Percentiles rank a stretch among this genome's conserved stretches.
These are phyloP conservation scores for Drosophila neotestacea DNA, from an alignment of 2,888 invertebrate species.

Conservation along the genomic window DNA sequence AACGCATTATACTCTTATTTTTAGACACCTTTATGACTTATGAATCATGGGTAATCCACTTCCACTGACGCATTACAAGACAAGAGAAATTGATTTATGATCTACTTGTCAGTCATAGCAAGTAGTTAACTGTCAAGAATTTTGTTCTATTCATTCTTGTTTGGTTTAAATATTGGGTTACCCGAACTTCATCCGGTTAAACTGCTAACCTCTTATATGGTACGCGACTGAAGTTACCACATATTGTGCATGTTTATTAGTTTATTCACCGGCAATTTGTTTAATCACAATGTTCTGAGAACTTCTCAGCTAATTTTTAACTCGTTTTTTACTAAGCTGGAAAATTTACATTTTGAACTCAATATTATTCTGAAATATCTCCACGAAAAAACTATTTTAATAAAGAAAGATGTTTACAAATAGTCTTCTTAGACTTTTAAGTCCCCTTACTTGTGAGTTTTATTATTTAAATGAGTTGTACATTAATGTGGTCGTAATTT, in stretches of 20 bases:
- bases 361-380: background rate
- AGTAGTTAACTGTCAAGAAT: background rate
- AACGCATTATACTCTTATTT: slow-evolving; percentile 26
- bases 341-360: slow-evolving; percentile 1
- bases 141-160: slow-evolving; percentile 16
- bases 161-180: slow-evolving; percentile 10
- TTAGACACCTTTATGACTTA: slow-evolving; percentile 20
- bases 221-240: slow-evolving; percentile 31
- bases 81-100: slow-evolving; percentile 49
- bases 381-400: background rate
- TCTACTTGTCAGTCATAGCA: slow-evolving; percentile 39
- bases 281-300: slow-evolving; percentile 19
- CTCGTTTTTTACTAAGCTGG: background rate
- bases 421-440: background rate
- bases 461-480: slow-evolving; percentile 1
- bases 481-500: slow-evolving; percentile 22
- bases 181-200: slow-evolving; percentile 68
- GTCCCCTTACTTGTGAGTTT: background rate
- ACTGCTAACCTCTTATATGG: slow-evolving; percentile 32
- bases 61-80: slow-evolving; percentile 45
- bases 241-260: slow-evolving; percentile 67
- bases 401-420: background rate
- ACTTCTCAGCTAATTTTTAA: slow-evolving; percentile 9
- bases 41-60: slow-evolving; percentile 47
- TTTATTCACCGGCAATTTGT: slow-evolving; percentile 67